A percentile compares a stretch with the other conserved stretches of the same genome.
Conservation (phyloP, 2,797 vertebrate species). For the Echiichthys vipera region DNA sequence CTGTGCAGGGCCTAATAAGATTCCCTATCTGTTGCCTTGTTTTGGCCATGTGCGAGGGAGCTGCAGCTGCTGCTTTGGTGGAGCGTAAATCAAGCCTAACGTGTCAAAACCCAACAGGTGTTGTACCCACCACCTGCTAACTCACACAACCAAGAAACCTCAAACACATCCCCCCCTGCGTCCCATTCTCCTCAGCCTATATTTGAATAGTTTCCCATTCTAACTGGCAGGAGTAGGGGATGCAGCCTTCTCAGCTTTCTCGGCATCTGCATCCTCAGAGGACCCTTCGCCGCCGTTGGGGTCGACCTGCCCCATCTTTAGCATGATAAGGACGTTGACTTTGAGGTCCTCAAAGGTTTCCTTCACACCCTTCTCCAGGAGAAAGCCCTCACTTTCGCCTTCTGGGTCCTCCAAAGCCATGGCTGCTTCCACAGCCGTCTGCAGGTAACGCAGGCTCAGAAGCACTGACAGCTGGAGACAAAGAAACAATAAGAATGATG, state of each 20-base stretch:
- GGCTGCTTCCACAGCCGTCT: slow-evolving; percentile 88
- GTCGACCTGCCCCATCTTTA: slow-evolving; percentile 77
- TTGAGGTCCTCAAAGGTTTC: slow-evolving; percentile 81
- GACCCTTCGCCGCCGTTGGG: slow-evolving; percentile 32
- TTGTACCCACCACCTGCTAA: slow-evolving; percentile 55
- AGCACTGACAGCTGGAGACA: slow-evolving; percentile 81
- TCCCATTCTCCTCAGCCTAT: slow-evolving; percentile 41
- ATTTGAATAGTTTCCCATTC: slow-evolving; percentile 36
- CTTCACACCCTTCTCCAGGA: slow-evolving; percentile 87
- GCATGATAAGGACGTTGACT: slow-evolving; percentile 57
- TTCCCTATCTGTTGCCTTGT: slow-evolving; percentile 55
- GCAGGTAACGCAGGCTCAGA: slow-evolving; percentile 87
- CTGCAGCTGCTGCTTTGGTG: slow-evolving; percentile 61
- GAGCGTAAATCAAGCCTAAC: slow-evolving; percentile 67
- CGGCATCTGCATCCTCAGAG: slow-evolving; percentile 43
- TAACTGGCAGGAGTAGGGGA: slow-evolving; percentile 71
- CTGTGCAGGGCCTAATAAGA: slow-evolving; percentile 55
- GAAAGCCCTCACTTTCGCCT: slow-evolving; percentile 87
- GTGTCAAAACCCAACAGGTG: slow-evolving; percentile 63
- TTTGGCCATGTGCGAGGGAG: slow-evolving; percentile 55
- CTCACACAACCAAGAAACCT: slow-evolving; percentile 57
- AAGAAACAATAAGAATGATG: not conserved
- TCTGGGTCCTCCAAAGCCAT: slow-evolving; percentile 82
- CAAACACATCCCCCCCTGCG: slow-evolving; percentile 28
- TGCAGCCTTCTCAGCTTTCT: slow-evolving; percentile 71